Base-by-base conservation (phyloP, 92 coral and sea anemone species). In the Plumapathes pennacea region DNA sequence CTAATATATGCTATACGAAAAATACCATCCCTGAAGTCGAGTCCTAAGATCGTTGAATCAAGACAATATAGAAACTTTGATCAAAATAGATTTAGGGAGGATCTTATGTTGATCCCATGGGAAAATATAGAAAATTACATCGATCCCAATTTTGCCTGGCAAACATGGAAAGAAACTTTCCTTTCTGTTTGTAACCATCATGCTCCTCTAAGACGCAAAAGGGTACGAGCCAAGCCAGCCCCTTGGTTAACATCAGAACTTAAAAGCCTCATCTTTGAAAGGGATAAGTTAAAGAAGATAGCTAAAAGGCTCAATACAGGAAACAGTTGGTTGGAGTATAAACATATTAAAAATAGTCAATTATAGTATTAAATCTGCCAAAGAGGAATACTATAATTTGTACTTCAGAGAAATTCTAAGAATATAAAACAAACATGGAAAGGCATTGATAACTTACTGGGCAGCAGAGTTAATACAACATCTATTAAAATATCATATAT, bases 351-450 rank as follows among this genome's bases (percentile, higher is more conserved):
- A 46, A 69, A 56, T 27, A 27, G 58, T 69, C 23, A 56, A 56
- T 30, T 27, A 32, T 12, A 25, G 34, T 25, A 29, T 56, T n/a
- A 43, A 68, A 56, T 13, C 55, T 4, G 20, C 30, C 22, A 56
- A 55, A 54, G 28, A 41, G 12, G 40, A 55, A 42, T 62, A 25
- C 46, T 54, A 32, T 40, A 32, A 29, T 21, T 23, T 39, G 10
- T 53, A 67, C 51, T 42, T 54, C 40, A 58, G 42, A 24, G 54
- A 26, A 46, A 27, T 44, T 53, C 28, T 26, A 58, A 47, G 27
- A 67, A 67, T 23, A 67, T 47, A 21, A 67, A 54, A 19, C 60
- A 54, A 50, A 67, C 75, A 2, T 55, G 74, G 49, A 54, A 54
- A n/a, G 46, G 60, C 29, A 32, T 67, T 32, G 29, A 64, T 30